Conservation (phyloP, 2,113 vertebrate genomes). For the Menidia beryllina region DNA sequence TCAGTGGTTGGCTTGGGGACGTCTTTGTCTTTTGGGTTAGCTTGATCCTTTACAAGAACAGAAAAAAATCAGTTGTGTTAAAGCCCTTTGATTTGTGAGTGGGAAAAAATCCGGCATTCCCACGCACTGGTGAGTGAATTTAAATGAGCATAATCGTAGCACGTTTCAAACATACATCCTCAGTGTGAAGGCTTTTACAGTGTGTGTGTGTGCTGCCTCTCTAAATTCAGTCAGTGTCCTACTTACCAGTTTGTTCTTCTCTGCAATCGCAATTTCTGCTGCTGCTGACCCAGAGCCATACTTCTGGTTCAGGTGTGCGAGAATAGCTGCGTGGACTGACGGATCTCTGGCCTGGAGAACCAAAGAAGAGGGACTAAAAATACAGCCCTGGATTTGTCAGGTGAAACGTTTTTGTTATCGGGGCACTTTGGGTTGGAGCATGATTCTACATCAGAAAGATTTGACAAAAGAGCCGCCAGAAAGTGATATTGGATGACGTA, state of each 20-base stretch:
- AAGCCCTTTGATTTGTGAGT: not conserved
- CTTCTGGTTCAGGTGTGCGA: slow-evolving; percentile 97
- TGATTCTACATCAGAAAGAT: no score
- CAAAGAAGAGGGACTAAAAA: not conserved
- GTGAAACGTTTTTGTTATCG: not conserved
- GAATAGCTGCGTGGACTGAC: slow-evolving; percentile 97
- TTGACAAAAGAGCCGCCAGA: not conserved
- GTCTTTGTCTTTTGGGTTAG: slow-evolving; percentile 90
- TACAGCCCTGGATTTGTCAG: not conserved
- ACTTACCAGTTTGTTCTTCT: slow-evolving; percentile 86
- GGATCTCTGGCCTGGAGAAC: slow-evolving; percentile 93
- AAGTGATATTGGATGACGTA: slow-evolving; percentile 73
- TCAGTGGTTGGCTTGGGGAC: slow-evolving; percentile 92
- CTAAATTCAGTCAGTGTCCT: not conserved
- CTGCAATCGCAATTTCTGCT: slow-evolving; percentile 74
- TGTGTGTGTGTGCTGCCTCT: not conserved
- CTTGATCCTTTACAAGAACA: slow-evolving; percentile 80
- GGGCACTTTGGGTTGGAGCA: no score
- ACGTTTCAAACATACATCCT: no score
- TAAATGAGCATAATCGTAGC: no score
- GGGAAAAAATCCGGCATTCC: no score
- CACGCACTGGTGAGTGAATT: no score
- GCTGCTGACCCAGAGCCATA: slow-evolving; percentile 89
- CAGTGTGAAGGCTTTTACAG: no score
- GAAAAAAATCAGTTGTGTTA: slow-evolving; percentile 8